Evolutionary conservation across 2,797 vertebrate species (phyloP).

Genomic region (Lithobates sylvaticus): DNA sequence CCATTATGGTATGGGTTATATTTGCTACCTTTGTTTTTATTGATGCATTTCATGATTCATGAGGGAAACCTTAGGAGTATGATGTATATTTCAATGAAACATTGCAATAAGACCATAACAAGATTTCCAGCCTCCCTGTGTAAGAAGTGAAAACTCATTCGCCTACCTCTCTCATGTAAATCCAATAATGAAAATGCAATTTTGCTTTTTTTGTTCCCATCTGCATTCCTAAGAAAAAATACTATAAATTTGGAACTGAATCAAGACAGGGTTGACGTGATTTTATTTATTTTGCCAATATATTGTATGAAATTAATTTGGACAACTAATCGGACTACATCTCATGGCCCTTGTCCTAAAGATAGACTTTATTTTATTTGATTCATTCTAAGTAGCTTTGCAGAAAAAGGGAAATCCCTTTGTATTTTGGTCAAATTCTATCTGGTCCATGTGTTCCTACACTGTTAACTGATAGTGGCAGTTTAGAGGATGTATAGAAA

Average conservation of each 20-base stretch:
- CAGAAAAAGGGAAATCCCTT: neutral
- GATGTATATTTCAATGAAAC: constrained; percentile 26
- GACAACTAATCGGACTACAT: neutral
- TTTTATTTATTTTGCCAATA: constrained; percentile 22
- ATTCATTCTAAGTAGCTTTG: neutral
- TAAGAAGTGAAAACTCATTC: constrained; percentile 48
- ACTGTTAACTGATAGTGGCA: neutral
- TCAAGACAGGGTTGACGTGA: constrained; percentile 14
- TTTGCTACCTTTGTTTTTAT: constrained; percentile 50
- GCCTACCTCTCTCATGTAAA: constrained; percentile 46
- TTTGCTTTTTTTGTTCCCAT: neutral
- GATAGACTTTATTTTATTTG: neutral
- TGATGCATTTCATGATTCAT: constrained; percentile 30
- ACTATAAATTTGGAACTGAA: constrained; percentile 32
- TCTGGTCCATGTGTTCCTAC: too few relatives aligned
- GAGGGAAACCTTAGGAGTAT: neutral
- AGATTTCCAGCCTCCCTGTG: constrained; percentile 37
- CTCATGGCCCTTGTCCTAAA: neutral
- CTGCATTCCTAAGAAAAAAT: constrained; percentile 8
- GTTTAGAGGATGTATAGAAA: neutral
- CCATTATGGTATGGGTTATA: neutral
- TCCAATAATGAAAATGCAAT: constrained; percentile 55
- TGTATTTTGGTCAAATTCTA: neutral
- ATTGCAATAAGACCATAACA: constrained; percentile 54
- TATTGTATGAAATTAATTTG: constrained; percentile 7